A percentile compares a stretch with the other conserved stretches of the same genome.
phyloP scores from a whole-genome alignment of 2,888 invertebrate genomes.

The Pyrocoelia pectoralis region DNA sequence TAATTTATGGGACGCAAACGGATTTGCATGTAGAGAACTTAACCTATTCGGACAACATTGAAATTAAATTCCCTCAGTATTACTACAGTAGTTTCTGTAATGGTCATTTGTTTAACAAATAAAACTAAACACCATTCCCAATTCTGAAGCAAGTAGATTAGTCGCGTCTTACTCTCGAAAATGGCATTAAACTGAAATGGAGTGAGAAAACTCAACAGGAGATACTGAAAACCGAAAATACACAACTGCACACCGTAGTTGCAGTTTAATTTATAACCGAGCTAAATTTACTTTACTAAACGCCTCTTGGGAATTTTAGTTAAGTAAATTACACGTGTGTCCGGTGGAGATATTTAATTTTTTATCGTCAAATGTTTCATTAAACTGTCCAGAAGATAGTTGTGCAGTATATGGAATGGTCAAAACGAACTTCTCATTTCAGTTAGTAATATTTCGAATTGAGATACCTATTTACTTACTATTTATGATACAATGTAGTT shows the following conservation, averaged over 20 bases:
- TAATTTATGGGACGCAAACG: slow-evolving; percentile 57
- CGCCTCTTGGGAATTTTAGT: neutral
- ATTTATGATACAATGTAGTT: too few relatives aligned
- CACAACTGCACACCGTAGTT: slow-evolving; percentile 38
- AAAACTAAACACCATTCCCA: slow-evolving; percentile 45
- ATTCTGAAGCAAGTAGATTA: slow-evolving; percentile 16
- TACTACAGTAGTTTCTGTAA: slow-evolving; percentile 47
- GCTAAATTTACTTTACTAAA: neutral
- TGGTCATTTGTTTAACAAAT: slow-evolving; percentile 60
- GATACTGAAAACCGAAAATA: slow-evolving; percentile 1
- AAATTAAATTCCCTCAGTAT: slow-evolving; percentile 58
- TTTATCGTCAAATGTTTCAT: too few relatives aligned
- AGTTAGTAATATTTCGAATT: too few relatives aligned
- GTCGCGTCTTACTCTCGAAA: slow-evolving; percentile 31
- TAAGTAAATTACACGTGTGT: neutral
- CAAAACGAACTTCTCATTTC: too few relatives aligned
- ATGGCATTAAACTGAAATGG: slow-evolving; percentile 10
- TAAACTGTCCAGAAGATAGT: too few relatives aligned
- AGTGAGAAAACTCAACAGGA: slow-evolving; percentile 17
- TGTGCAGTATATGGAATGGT: too few relatives aligned
- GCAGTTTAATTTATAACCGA: slow-evolving; percentile 44
- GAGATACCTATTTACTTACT: too few relatives aligned
- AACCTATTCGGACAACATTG: slow-evolving; percentile 61
- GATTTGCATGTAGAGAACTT: slow-evolving; percentile 60
- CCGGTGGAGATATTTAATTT: neutral